Conservation (phyloP, 1,140 invertebrate species). For the Gryon sp. region DNA sequence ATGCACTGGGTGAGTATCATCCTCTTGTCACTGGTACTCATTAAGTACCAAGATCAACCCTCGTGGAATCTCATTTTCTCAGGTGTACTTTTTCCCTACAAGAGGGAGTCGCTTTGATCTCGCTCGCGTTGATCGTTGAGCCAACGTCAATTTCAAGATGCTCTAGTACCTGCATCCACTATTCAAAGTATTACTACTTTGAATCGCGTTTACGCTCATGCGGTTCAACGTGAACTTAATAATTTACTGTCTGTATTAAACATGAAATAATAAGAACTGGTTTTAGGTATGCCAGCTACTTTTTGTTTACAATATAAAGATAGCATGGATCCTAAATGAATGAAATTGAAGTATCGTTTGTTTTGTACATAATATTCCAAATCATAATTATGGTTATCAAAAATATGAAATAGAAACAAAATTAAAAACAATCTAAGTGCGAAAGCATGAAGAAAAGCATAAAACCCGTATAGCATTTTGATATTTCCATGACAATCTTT, state of each 20-base stretch:
- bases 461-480: too few species aligned
- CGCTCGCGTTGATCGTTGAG: slow-evolving; percentile 41
- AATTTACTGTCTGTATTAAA: slow-evolving; percentile 23
- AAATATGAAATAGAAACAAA: too few species aligned
- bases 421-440: too few species aligned
- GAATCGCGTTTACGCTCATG: slow-evolving; percentile 23
- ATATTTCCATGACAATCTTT: too few species aligned
- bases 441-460: too few species aligned
- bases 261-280: slow-evolving; percentile 4
- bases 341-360: too few species aligned
- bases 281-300: too few species aligned
- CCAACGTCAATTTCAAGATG: slow-evolving; percentile 43
- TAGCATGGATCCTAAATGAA: too few species aligned
- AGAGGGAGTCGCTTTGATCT: slow-evolving; percentile 37
- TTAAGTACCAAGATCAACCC: slow-evolving; percentile 33
- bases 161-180: slow-evolving; percentile 31
- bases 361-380: too few species aligned
- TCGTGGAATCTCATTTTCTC: slow-evolving; percentile 17
- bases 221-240: slow-evolving; percentile 22
- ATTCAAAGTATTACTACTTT: slow-evolving; percentile 33
- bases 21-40: slow-evolving; percentile 49
- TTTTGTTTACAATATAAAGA: too few species aligned
- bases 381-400: too few species aligned
- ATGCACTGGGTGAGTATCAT: slow-evolving; percentile 81
- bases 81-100: slow-evolving; percentile 14